phyloP scores from a whole-genome alignment of 2,113 vertebrate species.

The Numenius arquata region DNA sequence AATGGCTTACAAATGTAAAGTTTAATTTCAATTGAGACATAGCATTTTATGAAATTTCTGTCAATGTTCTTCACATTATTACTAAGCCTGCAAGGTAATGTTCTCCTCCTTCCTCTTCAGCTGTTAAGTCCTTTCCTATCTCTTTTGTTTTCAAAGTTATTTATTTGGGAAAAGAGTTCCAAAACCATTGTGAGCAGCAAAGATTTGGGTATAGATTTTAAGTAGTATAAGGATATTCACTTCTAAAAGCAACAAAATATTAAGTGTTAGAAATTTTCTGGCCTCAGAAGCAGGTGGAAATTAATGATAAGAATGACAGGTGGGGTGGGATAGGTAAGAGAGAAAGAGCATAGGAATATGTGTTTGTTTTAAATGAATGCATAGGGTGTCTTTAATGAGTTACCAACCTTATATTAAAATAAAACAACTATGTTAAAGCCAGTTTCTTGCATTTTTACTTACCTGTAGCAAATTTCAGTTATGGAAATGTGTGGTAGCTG shows the following conservation, averaged over 20 bases:
- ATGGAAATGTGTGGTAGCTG: background rate
- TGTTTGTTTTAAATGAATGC: background rate
- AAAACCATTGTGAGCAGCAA: background rate
- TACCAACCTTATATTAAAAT: background rate
- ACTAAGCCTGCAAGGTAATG: background rate
- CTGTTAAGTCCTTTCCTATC: background rate
- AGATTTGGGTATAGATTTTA: background rate
- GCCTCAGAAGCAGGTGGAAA: background rate
- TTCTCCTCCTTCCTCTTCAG: background rate
- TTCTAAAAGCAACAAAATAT: background rate
- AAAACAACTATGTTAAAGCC: background rate
- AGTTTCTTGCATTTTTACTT: background rate
- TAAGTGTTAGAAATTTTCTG: background rate
- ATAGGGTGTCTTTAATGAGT: background rate
- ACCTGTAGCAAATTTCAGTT: background rate
- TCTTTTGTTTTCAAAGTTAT: background rate
- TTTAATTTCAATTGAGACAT: background rate
- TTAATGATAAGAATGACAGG: background rate
- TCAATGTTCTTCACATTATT: background rate
- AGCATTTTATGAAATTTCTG: background rate
- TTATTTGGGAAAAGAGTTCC: background rate
- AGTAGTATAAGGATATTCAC: background rate
- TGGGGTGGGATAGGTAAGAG: background rate
- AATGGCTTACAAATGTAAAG: background rate
- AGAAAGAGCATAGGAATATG: rapidly evolving